Evolutionary conservation across 2,797 vertebrate species (phyloP).

Genomic region (Clarias platycephalus): DNA sequence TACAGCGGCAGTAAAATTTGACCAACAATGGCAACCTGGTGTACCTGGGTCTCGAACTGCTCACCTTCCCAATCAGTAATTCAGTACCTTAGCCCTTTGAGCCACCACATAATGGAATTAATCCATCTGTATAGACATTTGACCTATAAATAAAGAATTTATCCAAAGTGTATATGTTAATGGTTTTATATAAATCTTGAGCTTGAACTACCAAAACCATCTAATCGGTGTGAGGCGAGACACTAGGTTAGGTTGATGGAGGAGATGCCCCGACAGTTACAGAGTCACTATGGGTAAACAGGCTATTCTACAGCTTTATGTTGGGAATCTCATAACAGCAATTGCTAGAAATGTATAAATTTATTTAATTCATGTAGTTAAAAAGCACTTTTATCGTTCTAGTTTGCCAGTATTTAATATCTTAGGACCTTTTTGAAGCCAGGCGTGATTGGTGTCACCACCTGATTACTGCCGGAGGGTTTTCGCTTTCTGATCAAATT

Average conservation of each 20-base stretch:
- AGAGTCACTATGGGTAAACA: neutral
- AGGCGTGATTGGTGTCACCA: neutral
- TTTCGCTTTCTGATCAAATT: slow-evolving; percentile 18
- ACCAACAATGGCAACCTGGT: too few species aligned
- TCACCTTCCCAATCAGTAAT: too few species aligned
- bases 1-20: too few species aligned
- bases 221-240: neutral
- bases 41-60: too few species aligned
- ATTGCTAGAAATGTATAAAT: neutral
- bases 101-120: too few species aligned
- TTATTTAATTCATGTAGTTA: neutral
- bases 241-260: neutral
- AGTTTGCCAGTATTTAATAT: neutral
- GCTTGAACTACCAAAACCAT: neutral
- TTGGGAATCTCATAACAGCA: neutral
- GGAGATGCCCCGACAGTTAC: slow-evolving; percentile 5
- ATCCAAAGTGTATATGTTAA: neutral
- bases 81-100: too few species aligned
- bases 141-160: neutral
- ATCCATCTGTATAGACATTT: neutral
- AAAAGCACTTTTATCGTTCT: neutral
- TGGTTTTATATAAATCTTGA: neutral
- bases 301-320: neutral
- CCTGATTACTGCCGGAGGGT: neutral
- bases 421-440: neutral